These are phyloP conservation scores for Rhamnusium bicolor DNA, from an alignment of 2,888 invertebrate genomes.

Conservation along the genomic window DNA sequence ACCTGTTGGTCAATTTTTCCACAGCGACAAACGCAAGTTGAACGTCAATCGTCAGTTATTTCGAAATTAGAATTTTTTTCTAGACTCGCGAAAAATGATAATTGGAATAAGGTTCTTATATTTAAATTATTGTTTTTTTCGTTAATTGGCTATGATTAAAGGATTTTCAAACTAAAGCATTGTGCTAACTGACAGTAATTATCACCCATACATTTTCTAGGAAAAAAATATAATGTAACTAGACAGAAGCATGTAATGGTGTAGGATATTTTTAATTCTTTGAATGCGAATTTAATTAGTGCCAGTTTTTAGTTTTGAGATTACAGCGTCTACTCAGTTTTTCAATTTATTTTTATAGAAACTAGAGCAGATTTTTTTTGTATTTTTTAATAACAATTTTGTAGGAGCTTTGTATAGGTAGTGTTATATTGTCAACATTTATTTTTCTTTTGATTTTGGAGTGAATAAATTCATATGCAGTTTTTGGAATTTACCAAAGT, in stretches of 20 bases:
- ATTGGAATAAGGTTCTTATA: neutral
- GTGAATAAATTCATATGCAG: too few species aligned
- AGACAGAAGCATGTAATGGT: neutral
- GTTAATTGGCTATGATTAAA: conserved; percentile 6
- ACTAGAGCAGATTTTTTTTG: too few species aligned
- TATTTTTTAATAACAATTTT: too few species aligned
- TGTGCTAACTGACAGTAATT: neutral
- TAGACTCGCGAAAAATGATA: neutral
- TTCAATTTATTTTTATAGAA: too few species aligned
- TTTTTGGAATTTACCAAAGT: too few species aligned
- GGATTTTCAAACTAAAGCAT: neutral
- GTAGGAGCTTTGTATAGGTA: too few species aligned
- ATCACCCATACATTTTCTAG: neutral
- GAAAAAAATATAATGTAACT: neutral
- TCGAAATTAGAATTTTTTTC: neutral
- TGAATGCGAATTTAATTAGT: too few species aligned
- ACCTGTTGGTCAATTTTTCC: neutral
- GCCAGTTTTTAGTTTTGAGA: too few species aligned
- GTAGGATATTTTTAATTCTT: too few species aligned
- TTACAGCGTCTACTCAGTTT: too few species aligned
- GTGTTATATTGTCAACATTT: too few species aligned
- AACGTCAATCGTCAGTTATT: neutral
- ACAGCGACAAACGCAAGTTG: neutral
- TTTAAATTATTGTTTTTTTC: neutral
- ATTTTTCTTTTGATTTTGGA: too few species aligned